Evolutionary conservation across 2,888 invertebrate species (phyloP), one percentile per base, ranked within the genome.

Genomic region (Idaea biselata): DNA sequence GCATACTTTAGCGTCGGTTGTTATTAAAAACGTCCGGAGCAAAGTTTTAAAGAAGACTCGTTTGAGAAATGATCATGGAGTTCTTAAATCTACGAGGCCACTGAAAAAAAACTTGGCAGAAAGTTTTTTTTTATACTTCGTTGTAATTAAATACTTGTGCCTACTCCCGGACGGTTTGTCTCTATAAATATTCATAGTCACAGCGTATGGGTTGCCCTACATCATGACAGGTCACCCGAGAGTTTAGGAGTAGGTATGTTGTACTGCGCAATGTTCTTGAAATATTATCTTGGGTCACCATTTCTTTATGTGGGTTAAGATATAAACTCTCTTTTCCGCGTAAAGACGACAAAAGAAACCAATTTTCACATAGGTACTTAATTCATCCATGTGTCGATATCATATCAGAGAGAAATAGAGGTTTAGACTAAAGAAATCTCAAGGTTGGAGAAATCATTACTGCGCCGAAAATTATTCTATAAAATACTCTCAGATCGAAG

Each of bases 181-280:
- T 73, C 70, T 79, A 80, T 81, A 78, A 82, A 80, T 80, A 82
- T 82, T 75, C 75, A 79, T 71, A 67, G 73, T 68, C 66, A 57
- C 68, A 56, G 71, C 69, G 73, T 72, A 72, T 66, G 65, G 63
- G 65, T 56, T 63, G 69, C 63, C 68, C 66, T 73, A 69, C 76
- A 71, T 71, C 68, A 69, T 68, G 72, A 73, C 73, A 72, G 69
- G 69, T 71, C 71, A 73, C 70, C 71, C 63, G 70, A 68, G 65
- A 65, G 61, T 61, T 58, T 1, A 18, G 18, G 18, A 56, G 56
- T 58, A 54, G 25, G 59, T 62, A 60, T 67, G 63, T 16, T 4
- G 6, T 17, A 55, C 16, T 55, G 55, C 6, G 17, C 55, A n/a
- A 33, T 56, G 18, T 17, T 6, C 67, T 67, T 68, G 63, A 62